Evolutionary conservation across 37 sponge, comb jelly and placozoan species (phyloP).

Genomic region (Diacarnus erythraeanus): DNA sequence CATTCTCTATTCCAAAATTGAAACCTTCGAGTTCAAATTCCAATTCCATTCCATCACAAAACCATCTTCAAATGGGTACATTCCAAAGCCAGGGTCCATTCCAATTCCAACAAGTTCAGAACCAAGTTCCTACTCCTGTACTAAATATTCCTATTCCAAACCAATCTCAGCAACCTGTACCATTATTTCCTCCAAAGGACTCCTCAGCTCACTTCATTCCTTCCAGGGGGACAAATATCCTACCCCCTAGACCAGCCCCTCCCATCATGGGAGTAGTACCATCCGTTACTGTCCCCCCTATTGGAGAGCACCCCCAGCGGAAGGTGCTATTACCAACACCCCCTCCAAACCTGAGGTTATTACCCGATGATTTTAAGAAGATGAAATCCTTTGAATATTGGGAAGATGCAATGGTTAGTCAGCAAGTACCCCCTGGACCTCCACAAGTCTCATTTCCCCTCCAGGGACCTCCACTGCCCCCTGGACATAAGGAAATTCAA

Average conservation of each 20-base stretch:
- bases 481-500: no score
- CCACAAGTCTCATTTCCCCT: background rate
- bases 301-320: conserved; percentile 2
- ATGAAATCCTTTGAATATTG: conserved; percentile 34
- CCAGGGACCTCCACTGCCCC: background rate
- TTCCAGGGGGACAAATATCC: background rate
- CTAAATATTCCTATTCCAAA: background rate
- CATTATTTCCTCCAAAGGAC: background rate
- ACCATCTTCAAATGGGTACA: background rate
- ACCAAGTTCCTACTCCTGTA: background rate
- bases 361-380: conserved; percentile 19
- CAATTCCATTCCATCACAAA: background rate
- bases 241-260: background rate
- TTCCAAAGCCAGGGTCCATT: background rate
- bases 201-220: background rate
- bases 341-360: conserved; percentile 6
- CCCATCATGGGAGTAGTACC: background rate
- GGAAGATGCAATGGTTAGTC: conserved; percentile 21
- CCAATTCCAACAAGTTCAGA: background rate
- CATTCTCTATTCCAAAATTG: background rate
- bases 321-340: conserved; percentile 54
- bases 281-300: background rate
- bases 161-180: background rate
- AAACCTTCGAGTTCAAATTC: background rate
- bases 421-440: background rate